Evolutionary conservation across 2,113 vertebrate genomes (phyloP).

Genomic region (Dendrocopos noguchii): DNA sequence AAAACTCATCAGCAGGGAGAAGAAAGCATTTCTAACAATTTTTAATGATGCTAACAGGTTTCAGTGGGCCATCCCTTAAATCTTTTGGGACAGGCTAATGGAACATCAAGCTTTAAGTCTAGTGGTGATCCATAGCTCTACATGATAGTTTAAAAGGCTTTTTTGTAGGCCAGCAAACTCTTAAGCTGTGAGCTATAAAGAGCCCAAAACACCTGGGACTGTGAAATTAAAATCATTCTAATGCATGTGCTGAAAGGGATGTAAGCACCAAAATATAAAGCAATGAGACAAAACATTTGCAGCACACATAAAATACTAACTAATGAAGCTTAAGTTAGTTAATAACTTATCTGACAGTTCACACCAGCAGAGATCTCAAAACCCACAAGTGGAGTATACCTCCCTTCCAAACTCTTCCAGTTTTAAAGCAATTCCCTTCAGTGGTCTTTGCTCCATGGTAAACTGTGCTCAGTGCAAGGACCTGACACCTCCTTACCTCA

Average conservation of each 20-base stretch:
- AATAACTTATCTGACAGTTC: neutral
- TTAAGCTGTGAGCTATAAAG: neutral
- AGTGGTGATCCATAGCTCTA: neutral
- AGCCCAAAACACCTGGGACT: neutral
- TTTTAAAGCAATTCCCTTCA: neutral
- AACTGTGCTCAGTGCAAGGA: neutral
- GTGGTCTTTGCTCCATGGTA: rapidly evolving
- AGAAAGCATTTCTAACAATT: neutral
- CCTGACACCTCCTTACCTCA: slow-evolving; percentile 78
- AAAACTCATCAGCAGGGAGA: neutral
- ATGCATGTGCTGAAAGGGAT: neutral
- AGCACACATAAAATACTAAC: neutral
- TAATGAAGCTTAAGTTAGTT: neutral
- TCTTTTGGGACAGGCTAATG: neutral
- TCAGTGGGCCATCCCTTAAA: neutral
- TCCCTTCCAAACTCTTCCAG: neutral
- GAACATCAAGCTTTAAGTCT: neutral
- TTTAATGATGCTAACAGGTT: neutral
- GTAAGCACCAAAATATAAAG: neutral
- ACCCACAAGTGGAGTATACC: neutral
- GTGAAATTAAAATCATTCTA: neutral
- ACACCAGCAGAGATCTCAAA: neutral
- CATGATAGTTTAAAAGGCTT: neutral
- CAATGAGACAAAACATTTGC: neutral
- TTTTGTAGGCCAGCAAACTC: neutral